Evolutionary conservation across 2,797 vertebrate species (phyloP).

Genomic region (Propithecus perrieri): DNA sequence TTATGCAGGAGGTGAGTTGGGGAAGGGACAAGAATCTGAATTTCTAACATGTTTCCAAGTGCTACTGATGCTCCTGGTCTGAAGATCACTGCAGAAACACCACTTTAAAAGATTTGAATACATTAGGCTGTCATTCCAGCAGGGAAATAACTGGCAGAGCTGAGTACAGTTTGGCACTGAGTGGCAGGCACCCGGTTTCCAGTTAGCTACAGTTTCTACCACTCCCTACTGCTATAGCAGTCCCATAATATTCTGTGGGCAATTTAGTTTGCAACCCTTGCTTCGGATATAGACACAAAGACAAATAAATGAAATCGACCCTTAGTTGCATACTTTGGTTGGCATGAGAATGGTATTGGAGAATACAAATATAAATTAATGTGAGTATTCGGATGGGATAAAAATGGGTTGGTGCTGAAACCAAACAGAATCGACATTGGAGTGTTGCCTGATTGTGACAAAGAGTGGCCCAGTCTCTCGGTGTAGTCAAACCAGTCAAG

Average conservation of each 20-base stretch:
- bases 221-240: not conserved
- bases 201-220: not conserved
- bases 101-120: not conserved
- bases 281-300: not conserved
- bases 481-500: not conserved
- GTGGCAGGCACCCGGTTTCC: not conserved
- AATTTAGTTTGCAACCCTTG: not conserved
- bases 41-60: not conserved
- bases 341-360: not conserved
- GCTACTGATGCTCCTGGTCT: not conserved
- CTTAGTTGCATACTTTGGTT: not conserved
- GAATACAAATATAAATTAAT: rapidly evolving
- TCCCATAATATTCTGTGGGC: no score
- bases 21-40: no score
- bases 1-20: not conserved
- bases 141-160: not conserved
- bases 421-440: rapidly evolving
- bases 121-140: not conserved
- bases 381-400: not conserved
- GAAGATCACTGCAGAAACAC: not conserved
- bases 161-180: not conserved
- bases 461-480: not conserved
- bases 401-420: not conserved
- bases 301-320: not conserved
- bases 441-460: not conserved